Base-by-base conservation (phyloP, 2,797 vertebrate genomes). In the Halcyon badia region DNA sequence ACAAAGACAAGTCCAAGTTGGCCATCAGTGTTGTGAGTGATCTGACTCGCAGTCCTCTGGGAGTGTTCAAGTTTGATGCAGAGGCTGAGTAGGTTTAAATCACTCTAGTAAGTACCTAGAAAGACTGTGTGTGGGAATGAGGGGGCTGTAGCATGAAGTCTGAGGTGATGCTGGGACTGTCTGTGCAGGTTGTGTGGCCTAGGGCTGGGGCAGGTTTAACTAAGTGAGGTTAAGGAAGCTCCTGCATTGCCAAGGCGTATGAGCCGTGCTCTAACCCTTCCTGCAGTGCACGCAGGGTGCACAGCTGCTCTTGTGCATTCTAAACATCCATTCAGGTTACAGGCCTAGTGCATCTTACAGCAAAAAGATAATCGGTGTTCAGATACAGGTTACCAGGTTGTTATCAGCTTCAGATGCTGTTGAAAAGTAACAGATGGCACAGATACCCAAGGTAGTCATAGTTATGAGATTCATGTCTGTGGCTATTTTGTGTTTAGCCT, bases 371-470 rank as follows among this genome's bases (percentile, higher is more conserved):
- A 61, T 13, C 73, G 42, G 22, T 30, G 30, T 42, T 44, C 56
- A 44, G 30, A 25, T n/a, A 54, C 54, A 54, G 78, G 39, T 52
- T 25, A 49, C 56, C 25, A 8, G 24, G 35, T 24, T 4, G 1
- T 25, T 82, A 62, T 24, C 68, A 71, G 22, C 42, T 66, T 13
- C 42, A 49, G 39, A 26, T 60, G 75, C 35, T 83, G 28, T 15
- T 86, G 52, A 70, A 80, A 80, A 89, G 31, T 77, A 69, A 28
- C 28, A 48, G 73, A 61, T 24, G 66, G 49, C 72, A 84, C 70
- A 56, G 66, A 56, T 66, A 75, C 2, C 69, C 77, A 33, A 57
- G 54, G 72, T 25, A 56, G 28, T 22, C 14, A 9, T 11, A 19
- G 20, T 68, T 17, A 37, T 2, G 33, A 39, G 83, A 61, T 64